Percentiles rank a stretch among this genome's conserved stretches.
These are phyloP conservation scores for Ceratotherium simum DNA, from an alignment of 2,113 vertebrate species.

Conservation along the genomic window DNA sequence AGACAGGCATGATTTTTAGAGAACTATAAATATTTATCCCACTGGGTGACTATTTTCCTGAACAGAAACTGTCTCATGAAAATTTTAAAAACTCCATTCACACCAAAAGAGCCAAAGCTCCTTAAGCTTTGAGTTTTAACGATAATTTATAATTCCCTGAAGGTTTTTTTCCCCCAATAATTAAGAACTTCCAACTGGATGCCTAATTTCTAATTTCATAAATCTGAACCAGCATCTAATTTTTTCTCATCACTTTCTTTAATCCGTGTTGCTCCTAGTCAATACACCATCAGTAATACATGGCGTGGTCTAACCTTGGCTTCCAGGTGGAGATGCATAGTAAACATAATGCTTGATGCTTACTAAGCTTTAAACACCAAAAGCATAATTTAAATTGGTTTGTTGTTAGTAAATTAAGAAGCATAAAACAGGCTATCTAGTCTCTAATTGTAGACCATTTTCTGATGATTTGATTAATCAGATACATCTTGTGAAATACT, in stretches of 20 bases:
- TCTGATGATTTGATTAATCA: neutral
- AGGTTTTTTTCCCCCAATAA: neutral
- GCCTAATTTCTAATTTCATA: conserved; percentile 37
- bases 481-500: neutral
- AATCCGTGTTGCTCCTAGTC: neutral
- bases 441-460: neutral
- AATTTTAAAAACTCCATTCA: neutral
- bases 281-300: neutral
- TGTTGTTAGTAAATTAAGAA: neutral
- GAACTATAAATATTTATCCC: neutral
- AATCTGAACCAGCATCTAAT: neutral
- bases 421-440: neutral
- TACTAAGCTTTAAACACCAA: neutral
- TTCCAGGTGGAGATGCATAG: neutral
- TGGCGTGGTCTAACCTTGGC: neutral
- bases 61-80: conserved; percentile 18
- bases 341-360: no score
- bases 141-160: neutral
- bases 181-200: neutral
- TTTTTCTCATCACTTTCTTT: neutral
- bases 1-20: neutral
- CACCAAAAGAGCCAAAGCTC: neutral
- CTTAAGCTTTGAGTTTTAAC: neutral
- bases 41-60: neutral
- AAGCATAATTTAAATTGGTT: neutral